Conservation (phyloP, 2,888 invertebrate genomes). For the Hofmannophila pseudospretella region DNA sequence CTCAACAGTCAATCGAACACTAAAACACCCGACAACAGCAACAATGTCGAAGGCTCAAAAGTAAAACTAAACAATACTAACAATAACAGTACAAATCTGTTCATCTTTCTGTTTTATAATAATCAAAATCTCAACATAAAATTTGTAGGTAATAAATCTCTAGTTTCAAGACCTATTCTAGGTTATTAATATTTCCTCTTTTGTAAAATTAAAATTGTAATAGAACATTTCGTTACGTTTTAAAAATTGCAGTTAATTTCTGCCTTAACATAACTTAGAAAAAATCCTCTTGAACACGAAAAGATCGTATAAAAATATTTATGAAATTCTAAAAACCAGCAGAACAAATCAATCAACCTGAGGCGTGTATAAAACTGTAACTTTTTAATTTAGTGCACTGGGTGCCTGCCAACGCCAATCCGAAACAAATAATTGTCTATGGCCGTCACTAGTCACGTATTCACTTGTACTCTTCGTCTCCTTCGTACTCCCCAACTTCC, state of each 20-base stretch:
- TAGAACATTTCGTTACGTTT: too few species aligned
- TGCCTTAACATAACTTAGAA: too few species aligned
- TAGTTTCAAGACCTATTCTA: neutral
- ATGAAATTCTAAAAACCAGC: conserved; percentile 23
- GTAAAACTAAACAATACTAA: conserved; percentile 12
- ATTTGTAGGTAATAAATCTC: conserved; percentile 1
- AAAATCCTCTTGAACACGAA: too few species aligned
- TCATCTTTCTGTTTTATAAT: conserved; percentile 1
- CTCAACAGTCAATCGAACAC: conserved; percentile 12
- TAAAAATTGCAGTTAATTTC: too few species aligned
- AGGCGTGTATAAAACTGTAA: conserved; percentile 8
- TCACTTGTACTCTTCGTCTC: conserved; percentile 80
- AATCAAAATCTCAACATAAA: conserved; percentile 9
- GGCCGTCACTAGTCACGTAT: conserved; percentile 6
- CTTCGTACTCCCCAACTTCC: conserved; percentile 80
- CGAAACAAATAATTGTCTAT: conserved; percentile 3
- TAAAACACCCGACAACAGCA: conserved; percentile 28
- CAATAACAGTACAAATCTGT: conserved; percentile 13
- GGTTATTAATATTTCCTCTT: too few species aligned
- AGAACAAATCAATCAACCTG: conserved; percentile 16
- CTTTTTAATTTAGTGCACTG: neutral
- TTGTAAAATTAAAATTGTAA: too few species aligned
- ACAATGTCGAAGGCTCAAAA: conserved; percentile 23
- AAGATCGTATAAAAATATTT: conserved; percentile 34
- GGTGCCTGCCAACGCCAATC: too few species aligned